Base-by-base conservation (phyloP, 2,113 vertebrate genomes). In the Cinclus cinclus region DNA sequence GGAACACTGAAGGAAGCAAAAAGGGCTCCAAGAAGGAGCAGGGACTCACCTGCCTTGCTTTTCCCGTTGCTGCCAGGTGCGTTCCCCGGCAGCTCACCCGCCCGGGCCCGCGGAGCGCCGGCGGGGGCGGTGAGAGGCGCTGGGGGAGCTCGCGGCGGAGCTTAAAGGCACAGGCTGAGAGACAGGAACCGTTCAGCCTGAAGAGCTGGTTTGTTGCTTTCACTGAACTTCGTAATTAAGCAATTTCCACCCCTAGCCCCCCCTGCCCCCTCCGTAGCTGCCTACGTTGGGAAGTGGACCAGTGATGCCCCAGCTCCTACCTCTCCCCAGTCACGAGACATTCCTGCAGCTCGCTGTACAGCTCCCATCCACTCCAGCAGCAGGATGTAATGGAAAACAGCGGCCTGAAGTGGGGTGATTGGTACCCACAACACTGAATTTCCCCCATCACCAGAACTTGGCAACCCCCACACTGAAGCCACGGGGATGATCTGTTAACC, bases 131-230 rank as follows among this genome's bases (percentile, higher is more conserved):
- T 8, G 76, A 77, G 80, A 37, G 83, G 80, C 68, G 19, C 71
- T 17, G 46, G 41, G 77, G 68, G 33, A 19, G 10, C 9, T 76
- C 31, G 52, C 55, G 17, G 22, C 50, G 18, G 37, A 35, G 69
- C 81, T 95, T 94, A 95, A 95, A 95, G 94, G 94, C 83, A 7
- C 93, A 92, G 95, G 33, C 87, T 28, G 79, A 33, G 86, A 20
- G 3, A 20, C 59, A 33, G 35, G 31, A 42, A 10, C 4, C 11
- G 9, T 3, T 46, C 58, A 3, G 58, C 69, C 60, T 44, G 77
- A 31, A 25, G 30, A 49, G 65, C 70, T 7, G 42, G 16, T 39
- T 81, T 65, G 35, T 9, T 33, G 49, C 53, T 46, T 64, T 64
- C 76, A 3, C 27, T 2, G 58, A 44, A 4, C 25, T 39, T 33